Evolutionary conservation across 2,113 vertebrate genomes (phyloP), one percentile per base, ranked within the genome.

Genomic region (Lepisosteus osseus): DNA sequence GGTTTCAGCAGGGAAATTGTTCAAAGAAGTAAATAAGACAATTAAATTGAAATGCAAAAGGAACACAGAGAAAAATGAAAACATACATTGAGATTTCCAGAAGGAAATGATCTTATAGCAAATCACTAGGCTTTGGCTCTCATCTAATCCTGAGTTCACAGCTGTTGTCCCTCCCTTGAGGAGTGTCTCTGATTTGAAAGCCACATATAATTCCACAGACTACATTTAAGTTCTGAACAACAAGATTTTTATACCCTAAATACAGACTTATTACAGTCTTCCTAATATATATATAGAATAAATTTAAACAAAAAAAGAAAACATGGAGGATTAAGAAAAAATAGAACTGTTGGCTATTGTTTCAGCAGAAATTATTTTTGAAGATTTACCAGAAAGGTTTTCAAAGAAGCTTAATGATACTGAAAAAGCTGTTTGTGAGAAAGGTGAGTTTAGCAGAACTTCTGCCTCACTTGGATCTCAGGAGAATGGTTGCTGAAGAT

Each of bases 1-100:
- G 56, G 56, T 56, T 68, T 56, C 56, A 61, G 56, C 44, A 61
- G 65, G 65, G 71, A 72, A 67, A 44, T 55, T 55, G 59, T 57
- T 72, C 71, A 67, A 67, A 72, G 71, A 72, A 54, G 64, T 73
- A 68, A 73, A 68, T 68, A 73, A 73, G 55, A 55, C 61, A 57
- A 73, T 73, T 62, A 56, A 73, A 73, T 73, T 73, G 65, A 68
- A 65, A 73, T 73, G 65, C 65, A 67, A 68, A 73, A 68, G 56
- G 42, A 73, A 61, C 65, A 61, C 47, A 73, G 43, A 73, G 56
- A 68, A 65, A 73, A 29, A 68, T 68, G 54, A 65, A 51, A 67
- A 72, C 42, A 61, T 65, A 55, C 42, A 54, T 64, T 54, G 71
- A 62, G 65, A 73, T 73, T 73, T 73, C 57, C 65, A 68, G 17